These are phyloP conservation scores for Panagrolaimus sp. DNA, from an alignment of 1,140 invertebrate genomes.

Conservation along the genomic window DNA sequence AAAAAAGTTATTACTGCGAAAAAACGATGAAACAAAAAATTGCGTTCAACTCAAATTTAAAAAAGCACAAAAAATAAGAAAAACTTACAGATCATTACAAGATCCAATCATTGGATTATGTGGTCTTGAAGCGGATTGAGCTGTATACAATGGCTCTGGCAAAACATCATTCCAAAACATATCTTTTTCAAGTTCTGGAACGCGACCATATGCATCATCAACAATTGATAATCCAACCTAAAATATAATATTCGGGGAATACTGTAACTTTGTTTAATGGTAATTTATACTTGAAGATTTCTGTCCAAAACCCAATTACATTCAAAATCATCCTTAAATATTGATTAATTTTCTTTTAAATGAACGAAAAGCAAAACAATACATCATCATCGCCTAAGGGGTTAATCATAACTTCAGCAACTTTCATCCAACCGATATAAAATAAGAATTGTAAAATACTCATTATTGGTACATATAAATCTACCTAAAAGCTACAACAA, in stretches of 20 bases:
- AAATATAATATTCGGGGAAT: neutral
- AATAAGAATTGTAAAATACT: slow-evolving; percentile 79
- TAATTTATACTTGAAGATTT: slow-evolving; percentile 13
- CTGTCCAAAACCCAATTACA: slow-evolving; percentile 10
- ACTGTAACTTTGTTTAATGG: too few relatives aligned
- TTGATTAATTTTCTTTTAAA: neutral
- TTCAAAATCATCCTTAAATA: slow-evolving; percentile 11
- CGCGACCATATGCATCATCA: neutral
- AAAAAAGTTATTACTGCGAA: too few relatives aligned
- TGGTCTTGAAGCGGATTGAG: slow-evolving; percentile 36
- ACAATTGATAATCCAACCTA: neutral
- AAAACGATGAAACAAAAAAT: too few relatives aligned
- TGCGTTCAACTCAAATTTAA: neutral
- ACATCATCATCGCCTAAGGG: slow-evolving; percentile 17
- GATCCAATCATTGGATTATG: slow-evolving; percentile 53
- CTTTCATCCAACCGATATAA: slow-evolving; percentile 89
- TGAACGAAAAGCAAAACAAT: neutral
- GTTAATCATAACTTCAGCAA: slow-evolving; percentile 25
- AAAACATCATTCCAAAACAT: slow-evolving; percentile 15
- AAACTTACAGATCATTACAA: slow-evolving; percentile 41
- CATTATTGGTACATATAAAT: slow-evolving; percentile 59
- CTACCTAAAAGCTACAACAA: neutral
- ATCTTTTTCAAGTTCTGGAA: neutral
- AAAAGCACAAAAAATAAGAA: too few relatives aligned
- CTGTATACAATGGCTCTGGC: slow-evolving; percentile 17